Conservation (phyloP, 1,140 invertebrate species). For the Rhagoletis zephyria region DNA sequence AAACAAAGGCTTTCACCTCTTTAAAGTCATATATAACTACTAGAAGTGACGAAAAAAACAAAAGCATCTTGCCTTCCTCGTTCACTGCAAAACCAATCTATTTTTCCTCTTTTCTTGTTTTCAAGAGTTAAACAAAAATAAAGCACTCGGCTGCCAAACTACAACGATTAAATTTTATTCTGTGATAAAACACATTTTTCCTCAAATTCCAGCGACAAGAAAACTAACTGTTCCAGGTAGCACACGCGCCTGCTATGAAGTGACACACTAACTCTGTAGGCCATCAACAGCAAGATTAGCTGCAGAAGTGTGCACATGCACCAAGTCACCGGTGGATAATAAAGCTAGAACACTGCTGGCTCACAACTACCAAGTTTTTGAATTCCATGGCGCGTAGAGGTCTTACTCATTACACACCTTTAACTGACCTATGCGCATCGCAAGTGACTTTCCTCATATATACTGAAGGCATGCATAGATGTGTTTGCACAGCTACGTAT, state of each 20-base stretch:
- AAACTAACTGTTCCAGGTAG: background rate
- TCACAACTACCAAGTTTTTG: background rate
- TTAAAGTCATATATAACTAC: too few relatives aligned
- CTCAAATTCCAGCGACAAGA: background rate
- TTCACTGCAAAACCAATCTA: too few relatives aligned
- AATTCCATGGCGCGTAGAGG: background rate
- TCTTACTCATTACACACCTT: background rate
- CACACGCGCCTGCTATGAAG: background rate
- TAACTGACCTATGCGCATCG: background rate
- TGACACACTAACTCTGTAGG: constrained; percentile 37
- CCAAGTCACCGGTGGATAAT: background rate
- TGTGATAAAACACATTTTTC: background rate
- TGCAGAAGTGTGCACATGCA: background rate
- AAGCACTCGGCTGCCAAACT: background rate
- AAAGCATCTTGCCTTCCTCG: too few relatives aligned
- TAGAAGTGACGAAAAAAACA: too few relatives aligned
- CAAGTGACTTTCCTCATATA: background rate
- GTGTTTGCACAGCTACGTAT: too few relatives aligned
- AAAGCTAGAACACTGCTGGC: background rate
- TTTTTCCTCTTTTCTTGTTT: background rate
- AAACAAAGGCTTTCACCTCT: too few relatives aligned
- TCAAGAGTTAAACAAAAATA: background rate
- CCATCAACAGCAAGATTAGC: too few relatives aligned
- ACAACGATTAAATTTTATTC: background rate
- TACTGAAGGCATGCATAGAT: too few relatives aligned